A percentile compares a stretch with the other conserved stretches of the same genome.
Evolutionary conservation across 2,113 vertebrate genomes (phyloP).

Genomic region (Oryzias curvinotus): DNA sequence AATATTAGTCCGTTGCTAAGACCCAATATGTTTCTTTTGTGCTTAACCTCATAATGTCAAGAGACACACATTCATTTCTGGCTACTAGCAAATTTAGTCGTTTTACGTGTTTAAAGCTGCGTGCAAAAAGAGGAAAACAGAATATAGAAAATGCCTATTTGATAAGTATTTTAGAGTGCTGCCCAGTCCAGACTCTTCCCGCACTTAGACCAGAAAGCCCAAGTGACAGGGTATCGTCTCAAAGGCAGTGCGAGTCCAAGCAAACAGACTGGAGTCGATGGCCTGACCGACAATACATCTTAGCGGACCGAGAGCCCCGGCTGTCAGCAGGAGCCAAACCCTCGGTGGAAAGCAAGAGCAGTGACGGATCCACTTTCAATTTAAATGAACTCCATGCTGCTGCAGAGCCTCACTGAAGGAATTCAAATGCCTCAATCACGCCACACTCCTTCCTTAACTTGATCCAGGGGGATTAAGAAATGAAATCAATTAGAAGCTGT

Average conservation of each 20-base stretch:
- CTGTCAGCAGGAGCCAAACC: constrained; percentile 54
- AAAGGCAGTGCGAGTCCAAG: constrained; percentile 19
- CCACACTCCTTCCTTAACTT: constrained; percentile 55
- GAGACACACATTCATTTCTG: constrained; percentile 67
- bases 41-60: constrained; percentile 81
- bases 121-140: constrained; percentile 9
- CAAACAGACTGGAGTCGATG: constrained; percentile 41
- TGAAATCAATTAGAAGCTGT: constrained; percentile 75
- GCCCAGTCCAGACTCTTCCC: not conserved
- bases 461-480: constrained; percentile 71
- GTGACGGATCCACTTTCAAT: constrained; percentile 63
- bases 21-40: constrained; percentile 73
- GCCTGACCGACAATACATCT: constrained; percentile 50
- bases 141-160: constrained; percentile 27
- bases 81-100: constrained; percentile 45
- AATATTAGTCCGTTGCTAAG: constrained; percentile 77
- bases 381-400: constrained; percentile 65
- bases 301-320: constrained; percentile 40
- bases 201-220: constrained; percentile 4
- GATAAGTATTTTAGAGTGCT: constrained; percentile 19
- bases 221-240: constrained; percentile 1
- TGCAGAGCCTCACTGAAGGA: constrained; percentile 42
- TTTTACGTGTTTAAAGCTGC: constrained; percentile 37
- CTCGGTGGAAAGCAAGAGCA: constrained; percentile 61
- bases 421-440: constrained; percentile 65